These are phyloP conservation scores for Enteromius mattozi DNA, from an alignment of 2,797 vertebrate species.

Conservation along the genomic window DNA sequence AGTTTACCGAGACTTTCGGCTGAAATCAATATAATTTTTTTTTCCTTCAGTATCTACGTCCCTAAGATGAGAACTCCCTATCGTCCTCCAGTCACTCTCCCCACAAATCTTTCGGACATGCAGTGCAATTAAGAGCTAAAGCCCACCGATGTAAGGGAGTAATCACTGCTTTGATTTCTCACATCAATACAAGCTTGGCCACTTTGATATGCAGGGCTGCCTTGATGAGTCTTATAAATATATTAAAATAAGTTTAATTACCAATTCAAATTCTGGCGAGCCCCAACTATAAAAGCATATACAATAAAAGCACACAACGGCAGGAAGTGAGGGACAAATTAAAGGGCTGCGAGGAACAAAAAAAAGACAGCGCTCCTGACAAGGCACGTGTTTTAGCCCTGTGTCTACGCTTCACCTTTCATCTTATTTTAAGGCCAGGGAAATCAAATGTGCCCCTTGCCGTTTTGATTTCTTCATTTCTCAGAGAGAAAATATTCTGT, in stretches of 20 bases:
- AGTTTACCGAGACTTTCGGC: constrained; percentile 57
- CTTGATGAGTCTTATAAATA: constrained; percentile 82
- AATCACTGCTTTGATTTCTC: constrained; percentile 83
- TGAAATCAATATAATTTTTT: constrained; percentile 59
- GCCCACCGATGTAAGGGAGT: constrained; percentile 76
- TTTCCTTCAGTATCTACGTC: constrained; percentile 42
- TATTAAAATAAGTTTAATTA: constrained; percentile 86
- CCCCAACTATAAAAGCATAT: constrained; percentile 76
- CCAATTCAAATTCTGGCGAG: constrained; percentile 80
- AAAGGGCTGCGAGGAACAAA: constrained; percentile 78
- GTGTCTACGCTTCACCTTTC: constrained; percentile 75
- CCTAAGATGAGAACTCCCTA: constrained; percentile 50
- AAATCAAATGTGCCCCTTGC: constrained; percentile 73
- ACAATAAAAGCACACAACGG: constrained; percentile 79
- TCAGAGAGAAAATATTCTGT: constrained; percentile 75
- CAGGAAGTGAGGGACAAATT: constrained; percentile 73
- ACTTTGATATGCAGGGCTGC: constrained; percentile 83
- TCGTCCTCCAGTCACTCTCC: constrained; percentile 54
- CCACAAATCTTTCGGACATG: constrained; percentile 66
- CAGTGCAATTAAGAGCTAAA: constrained; percentile 73
- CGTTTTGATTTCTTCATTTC: constrained; percentile 77
- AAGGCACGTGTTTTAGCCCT: constrained; percentile 75
- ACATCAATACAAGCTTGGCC: constrained; percentile 84
- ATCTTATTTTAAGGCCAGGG: constrained; percentile 73
- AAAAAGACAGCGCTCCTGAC: constrained; percentile 76